Percentiles rank a stretch among this genome's conserved stretches.
phyloP scores from a whole-genome alignment of 1,140 invertebrate genomes.

The Aphis craccivora region DNA sequence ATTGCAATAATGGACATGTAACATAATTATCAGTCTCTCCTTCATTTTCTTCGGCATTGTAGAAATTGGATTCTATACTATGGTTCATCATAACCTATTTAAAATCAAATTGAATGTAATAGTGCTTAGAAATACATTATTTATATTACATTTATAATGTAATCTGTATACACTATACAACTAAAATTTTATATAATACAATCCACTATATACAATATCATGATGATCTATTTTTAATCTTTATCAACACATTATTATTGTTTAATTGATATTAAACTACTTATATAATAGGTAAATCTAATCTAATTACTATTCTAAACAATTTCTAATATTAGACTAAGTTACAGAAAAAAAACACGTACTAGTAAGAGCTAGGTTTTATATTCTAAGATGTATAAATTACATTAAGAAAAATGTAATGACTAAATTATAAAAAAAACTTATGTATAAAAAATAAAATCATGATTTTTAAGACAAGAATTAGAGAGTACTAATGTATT shows the following conservation, averaged over 20 bases:
- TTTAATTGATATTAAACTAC: background rate
- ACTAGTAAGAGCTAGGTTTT: background rate
- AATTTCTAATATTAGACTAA: background rate
- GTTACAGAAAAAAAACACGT: background rate
- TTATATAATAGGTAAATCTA: background rate
- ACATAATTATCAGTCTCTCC: constrained; percentile 54
- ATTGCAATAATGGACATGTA: constrained; percentile 48
- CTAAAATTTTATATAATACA: background rate
- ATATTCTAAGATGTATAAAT: background rate
- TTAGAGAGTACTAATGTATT: no score
- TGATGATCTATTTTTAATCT: background rate
- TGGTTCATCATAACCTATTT: constrained; percentile 35
- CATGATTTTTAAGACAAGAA: background rate
- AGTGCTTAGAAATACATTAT: background rate
- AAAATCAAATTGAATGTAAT: background rate
- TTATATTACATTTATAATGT: background rate
- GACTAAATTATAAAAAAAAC: background rate
- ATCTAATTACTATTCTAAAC: no score
- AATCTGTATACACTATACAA: background rate
- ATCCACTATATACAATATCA: background rate
- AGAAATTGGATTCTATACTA: background rate
- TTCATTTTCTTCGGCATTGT: constrained; percentile 35
- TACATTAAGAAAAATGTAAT: background rate
- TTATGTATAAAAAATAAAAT: background rate
- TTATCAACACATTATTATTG: background rate